A percentile compares a stretch with the other conserved stretches of the same genome.
Conservation (phyloP, 1,140 invertebrate species). For the Brachionus paranguensis region DNA sequence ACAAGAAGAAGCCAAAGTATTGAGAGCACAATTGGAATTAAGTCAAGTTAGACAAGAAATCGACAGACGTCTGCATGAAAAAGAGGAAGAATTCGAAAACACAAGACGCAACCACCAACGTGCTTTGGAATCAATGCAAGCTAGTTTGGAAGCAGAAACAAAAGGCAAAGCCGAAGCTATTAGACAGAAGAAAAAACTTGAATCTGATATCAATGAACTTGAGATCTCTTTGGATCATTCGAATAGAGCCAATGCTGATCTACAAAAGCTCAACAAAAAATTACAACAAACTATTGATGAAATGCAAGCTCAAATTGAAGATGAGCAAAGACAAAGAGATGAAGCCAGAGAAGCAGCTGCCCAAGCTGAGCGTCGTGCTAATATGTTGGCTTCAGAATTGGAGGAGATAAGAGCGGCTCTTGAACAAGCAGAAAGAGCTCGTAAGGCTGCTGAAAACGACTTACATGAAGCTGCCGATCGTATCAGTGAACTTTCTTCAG, state of each 20-base stretch:
- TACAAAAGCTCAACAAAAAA: constrained; percentile 95
- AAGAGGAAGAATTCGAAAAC: constrained; percentile 99
- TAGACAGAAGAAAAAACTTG: constrained; percentile 94
- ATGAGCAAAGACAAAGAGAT: constrained; percentile 90
- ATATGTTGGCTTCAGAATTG: constrained; percentile 85
- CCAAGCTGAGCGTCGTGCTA: constrained; percentile 88
- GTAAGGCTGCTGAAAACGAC: constrained; percentile 91
- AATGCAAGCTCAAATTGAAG: constrained; percentile 90
- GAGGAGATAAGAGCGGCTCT: constrained; percentile 89
- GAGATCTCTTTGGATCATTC: constrained; percentile 85
- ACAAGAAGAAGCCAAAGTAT: no score
- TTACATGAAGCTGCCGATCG: constrained; percentile 91
- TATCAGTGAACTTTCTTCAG: constrained; percentile 85
- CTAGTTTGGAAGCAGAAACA: constrained; percentile 93
- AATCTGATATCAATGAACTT: constrained; percentile 97
- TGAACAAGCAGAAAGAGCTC: constrained; percentile 85
- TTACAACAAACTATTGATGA: constrained; percentile 99
- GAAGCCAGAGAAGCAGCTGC: constrained; percentile 92
- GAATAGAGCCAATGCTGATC: constrained; percentile 78
- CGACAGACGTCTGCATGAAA: constrained; percentile 73
- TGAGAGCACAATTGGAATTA: constrained; percentile 91
- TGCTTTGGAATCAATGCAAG: constrained; percentile 97
- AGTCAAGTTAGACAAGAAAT: constrained; percentile 78
- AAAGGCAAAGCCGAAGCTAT: constrained; percentile 98
- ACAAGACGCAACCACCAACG: constrained; percentile 93